phyloP scores from a whole-genome alignment of 2,797 vertebrate genomes.

The Manis javanica region DNA sequence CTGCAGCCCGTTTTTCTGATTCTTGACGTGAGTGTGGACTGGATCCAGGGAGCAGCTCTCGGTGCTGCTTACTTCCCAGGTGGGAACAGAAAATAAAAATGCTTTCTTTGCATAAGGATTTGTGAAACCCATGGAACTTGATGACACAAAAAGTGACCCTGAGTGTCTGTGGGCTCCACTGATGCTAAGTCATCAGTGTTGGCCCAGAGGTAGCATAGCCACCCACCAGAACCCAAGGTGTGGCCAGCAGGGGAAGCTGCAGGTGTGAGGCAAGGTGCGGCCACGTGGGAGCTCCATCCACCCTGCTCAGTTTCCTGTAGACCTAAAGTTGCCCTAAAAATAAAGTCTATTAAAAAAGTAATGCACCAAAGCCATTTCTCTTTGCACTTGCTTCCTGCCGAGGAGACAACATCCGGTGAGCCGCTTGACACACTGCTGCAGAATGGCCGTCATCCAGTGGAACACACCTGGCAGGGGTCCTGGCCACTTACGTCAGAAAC shows the following conservation, averaged over 20 bases:
- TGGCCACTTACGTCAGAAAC: accelerated
- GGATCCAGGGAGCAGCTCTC: not conserved
- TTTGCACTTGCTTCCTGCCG: not conserved
- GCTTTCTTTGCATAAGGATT: not conserved
- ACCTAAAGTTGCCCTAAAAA: not conserved
- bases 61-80: not conserved
- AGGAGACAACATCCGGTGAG: not conserved
- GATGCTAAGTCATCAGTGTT: too few relatives aligned
- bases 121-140: not conserved
- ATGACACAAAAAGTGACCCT: not conserved
- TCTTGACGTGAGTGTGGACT: not conserved
- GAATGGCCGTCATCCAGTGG: not conserved
- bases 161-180: too few relatives aligned
- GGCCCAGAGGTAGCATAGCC: too few relatives aligned
- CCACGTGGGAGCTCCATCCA: not conserved
- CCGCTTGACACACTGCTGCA: not conserved
- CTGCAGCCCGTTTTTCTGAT: too few relatives aligned
- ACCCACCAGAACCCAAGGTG: too few relatives aligned
- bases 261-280: too few relatives aligned
- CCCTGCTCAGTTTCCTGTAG: not conserved
- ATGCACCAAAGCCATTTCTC: not conserved
- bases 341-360: not conserved
- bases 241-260: not conserved
- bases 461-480: not conserved
- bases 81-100: not conserved